Evolutionary conservation across 2,888 invertebrate genomes (phyloP).

Genomic region (Hipparchia sbordonii): DNA sequence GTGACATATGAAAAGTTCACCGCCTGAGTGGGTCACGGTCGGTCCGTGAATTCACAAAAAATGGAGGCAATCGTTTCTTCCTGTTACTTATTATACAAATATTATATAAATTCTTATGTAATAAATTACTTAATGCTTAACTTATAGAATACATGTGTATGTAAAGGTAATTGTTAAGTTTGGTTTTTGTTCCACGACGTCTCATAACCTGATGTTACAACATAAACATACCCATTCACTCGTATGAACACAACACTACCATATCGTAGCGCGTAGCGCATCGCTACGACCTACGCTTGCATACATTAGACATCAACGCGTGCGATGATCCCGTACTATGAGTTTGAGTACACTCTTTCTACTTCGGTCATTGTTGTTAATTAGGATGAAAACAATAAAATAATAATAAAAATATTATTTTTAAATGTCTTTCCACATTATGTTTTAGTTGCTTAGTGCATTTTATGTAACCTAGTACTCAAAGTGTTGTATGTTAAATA

Average conservation of each 20-base stretch:
- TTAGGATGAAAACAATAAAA: no score
- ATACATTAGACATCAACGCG: constrained; percentile 16
- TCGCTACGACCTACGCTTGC: constrained; percentile 2
- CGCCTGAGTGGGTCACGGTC: constrained; percentile 11
- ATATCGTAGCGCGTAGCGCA: constrained; percentile 12
- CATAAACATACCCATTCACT: background rate
- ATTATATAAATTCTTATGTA: background rate
- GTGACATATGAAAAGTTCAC: background rate
- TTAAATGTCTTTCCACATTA: no score
- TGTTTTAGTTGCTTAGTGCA: no score
- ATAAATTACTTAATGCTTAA: background rate
- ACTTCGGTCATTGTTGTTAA: no score
- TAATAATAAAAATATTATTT: no score
- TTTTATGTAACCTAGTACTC: no score
- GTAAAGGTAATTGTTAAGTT: background rate
- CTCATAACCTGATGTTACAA: background rate
- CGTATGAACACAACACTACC: background rate
- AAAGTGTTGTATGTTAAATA: no score
- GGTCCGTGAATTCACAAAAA: background rate
- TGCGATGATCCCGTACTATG: background rate
- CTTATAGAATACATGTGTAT: background rate
- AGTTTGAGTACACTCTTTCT: background rate
- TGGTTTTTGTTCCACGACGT: background rate
- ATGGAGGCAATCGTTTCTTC: background rate
- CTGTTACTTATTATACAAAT: background rate